A percentile compares a stretch with the other conserved stretches of the same genome.
These are phyloP conservation scores for Myodes glareolus DNA, from an alignment of 2,113 vertebrate genomes.

Conservation along the genomic window DNA sequence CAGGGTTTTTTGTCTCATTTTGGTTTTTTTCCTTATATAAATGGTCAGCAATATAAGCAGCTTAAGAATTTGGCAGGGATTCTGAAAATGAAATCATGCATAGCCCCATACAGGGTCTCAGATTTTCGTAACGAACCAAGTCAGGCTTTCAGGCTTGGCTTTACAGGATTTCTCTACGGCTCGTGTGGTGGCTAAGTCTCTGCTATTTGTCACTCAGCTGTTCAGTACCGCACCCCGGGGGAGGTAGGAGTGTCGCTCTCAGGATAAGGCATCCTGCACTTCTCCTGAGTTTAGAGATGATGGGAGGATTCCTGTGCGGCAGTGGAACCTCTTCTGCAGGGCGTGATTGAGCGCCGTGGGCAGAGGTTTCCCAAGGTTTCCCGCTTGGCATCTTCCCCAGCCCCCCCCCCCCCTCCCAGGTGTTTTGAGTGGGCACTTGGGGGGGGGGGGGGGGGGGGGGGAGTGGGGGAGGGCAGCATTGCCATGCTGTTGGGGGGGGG, in stretches of 20 bases:
- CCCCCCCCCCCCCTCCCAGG: neutral
- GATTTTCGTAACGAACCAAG: neutral
- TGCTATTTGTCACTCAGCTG: neutral
- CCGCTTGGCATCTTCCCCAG: neutral
- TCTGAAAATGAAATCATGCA: slow-evolving; percentile 33
- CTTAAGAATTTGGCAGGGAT: slow-evolving; percentile 30
- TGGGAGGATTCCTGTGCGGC: neutral
- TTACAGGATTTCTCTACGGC: neutral
- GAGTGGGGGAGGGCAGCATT: too few species aligned
- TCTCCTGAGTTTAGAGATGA: neutral
- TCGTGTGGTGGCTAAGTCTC: neutral
- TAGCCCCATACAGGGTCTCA: neutral
- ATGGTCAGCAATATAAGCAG: neutral
- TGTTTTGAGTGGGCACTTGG: neutral
- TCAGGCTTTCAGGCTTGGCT: fast-evolving
- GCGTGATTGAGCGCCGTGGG: neutral
- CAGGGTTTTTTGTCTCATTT: neutral
- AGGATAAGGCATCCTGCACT: neutral
- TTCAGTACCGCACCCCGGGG: neutral
- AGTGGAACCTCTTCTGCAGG: neutral
- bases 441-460: too few species aligned
- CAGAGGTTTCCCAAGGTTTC: neutral
- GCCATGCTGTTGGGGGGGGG: neutral
- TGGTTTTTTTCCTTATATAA: neutral
- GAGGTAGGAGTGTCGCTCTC: neutral